phyloP scores from a whole-genome alignment of 2,797 vertebrate species.

The Characodon lateralis region DNA sequence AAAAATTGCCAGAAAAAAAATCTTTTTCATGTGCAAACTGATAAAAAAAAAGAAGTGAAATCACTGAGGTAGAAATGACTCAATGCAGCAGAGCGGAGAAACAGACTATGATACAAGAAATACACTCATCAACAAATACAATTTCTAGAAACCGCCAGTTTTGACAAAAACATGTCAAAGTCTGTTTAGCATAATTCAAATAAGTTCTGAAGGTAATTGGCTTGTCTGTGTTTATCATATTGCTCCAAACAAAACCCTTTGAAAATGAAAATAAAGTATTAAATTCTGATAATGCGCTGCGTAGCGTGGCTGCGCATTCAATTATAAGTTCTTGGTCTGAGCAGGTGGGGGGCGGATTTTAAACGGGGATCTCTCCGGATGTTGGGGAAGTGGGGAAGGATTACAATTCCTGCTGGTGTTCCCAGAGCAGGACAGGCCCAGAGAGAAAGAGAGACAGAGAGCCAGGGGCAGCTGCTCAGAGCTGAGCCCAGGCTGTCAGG shows the following conservation, averaged over 20 bases:
- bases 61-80: slow-evolving; percentile 82
- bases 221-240: slow-evolving; percentile 71
- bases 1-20: slow-evolving; percentile 80
- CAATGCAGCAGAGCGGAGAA: slow-evolving; percentile 69
- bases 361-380: slow-evolving; percentile 66
- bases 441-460: slow-evolving; percentile 68
- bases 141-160: slow-evolving; percentile 65
- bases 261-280: slow-evolving; percentile 66
- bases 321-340: slow-evolving; percentile 54
- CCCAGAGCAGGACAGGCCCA: slow-evolving; percentile 72
- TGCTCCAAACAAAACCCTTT: slow-evolving; percentile 62
- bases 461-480: slow-evolving; percentile 74
- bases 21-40: slow-evolving; percentile 67
- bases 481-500: slow-evolving; percentile 75
- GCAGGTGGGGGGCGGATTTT: slow-evolving; percentile 73
- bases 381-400: slow-evolving; percentile 66
- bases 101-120: slow-evolving; percentile 61
- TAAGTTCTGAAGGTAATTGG: slow-evolving; percentile 74
- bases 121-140: slow-evolving; percentile 68
- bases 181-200: slow-evolving; percentile 70
- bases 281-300: slow-evolving; percentile 54
- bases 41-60: slow-evolving; percentile 78
- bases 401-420: slow-evolving; percentile 76
- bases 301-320: slow-evolving; percentile 37
- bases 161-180: slow-evolving; percentile 61